These are phyloP conservation scores for Drosophila suboccidentalis DNA, from an alignment of 2,888 invertebrate species.

Conservation along the genomic window DNA sequence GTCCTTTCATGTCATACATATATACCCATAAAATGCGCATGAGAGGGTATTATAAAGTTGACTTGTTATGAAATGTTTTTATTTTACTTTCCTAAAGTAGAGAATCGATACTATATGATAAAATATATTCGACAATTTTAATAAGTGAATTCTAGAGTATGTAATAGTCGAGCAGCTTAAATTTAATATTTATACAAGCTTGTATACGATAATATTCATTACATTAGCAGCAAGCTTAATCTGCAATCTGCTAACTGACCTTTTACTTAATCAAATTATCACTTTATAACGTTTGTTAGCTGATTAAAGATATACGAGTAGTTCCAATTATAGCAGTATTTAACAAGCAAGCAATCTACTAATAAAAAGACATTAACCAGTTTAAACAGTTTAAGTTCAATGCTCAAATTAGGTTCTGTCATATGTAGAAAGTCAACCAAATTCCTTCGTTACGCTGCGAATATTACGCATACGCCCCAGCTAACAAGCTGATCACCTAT, in stretches of 20 bases:
- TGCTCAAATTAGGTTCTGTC: neutral
- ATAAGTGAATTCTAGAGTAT: neutral
- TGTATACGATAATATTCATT: neutral
- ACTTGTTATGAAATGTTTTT: neutral
- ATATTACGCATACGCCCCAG: constrained; percentile 15
- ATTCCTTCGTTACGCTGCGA: neutral
- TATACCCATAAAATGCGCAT: constrained; percentile 1
- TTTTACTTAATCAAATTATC: constrained; percentile 17
- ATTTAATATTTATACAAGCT: neutral
- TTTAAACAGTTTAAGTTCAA: neutral
- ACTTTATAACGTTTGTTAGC: neutral
- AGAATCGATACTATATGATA: neutral
- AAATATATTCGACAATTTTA: neutral
- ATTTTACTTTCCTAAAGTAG: neutral
- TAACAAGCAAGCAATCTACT: neutral
- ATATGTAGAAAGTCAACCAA: neutral
- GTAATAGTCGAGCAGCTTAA: neutral
- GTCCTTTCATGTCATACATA: constrained; percentile 44
- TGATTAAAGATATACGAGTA: neutral
- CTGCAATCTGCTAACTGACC: neutral
- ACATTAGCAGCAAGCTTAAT: constrained; percentile 6
- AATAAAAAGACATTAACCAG: neutral
- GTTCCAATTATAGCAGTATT: too few relatives aligned
- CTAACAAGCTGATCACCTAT: constrained; percentile 17
- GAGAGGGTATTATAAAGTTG: constrained; percentile 3